A percentile compares a stretch with the other conserved stretches of the same genome.
These are phyloP conservation scores for Sardina pilchardus DNA, from an alignment of 2,113 vertebrate species.

Conservation along the genomic window DNA sequence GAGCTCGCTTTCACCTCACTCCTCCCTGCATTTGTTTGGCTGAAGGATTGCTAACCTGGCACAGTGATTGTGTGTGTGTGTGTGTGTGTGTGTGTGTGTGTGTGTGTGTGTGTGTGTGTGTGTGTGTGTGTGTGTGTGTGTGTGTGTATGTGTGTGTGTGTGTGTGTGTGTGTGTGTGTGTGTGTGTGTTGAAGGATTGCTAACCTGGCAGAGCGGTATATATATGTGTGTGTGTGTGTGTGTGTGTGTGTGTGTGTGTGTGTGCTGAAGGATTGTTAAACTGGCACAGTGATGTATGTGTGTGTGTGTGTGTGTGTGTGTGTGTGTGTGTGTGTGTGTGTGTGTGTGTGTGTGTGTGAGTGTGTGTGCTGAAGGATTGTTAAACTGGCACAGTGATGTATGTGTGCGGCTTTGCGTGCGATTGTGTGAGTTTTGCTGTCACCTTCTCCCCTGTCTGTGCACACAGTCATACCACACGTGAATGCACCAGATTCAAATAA, in stretches of 20 bases:
- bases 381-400: too few species aligned
- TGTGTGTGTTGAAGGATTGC: too few species aligned
- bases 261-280: not conserved
- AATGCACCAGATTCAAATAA: slow-evolving; percentile 23
- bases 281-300: not conserved
- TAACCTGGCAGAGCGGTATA: not conserved
- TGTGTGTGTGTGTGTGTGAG: not conserved
- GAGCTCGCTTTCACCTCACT: slow-evolving; percentile 24
- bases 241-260: not conserved
- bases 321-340: not conserved
- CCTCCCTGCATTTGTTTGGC: slow-evolving; percentile 39
- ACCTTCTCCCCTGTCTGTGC: not conserved
- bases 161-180: too few species aligned
- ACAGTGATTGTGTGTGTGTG: not conserved
- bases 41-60: slow-evolving; percentile 33
- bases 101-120: not conserved
- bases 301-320: slow-evolving; percentile 5
- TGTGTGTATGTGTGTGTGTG: slow-evolving; percentile 1
- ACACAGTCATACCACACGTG: slow-evolving; percentile 5
- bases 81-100: slow-evolving; percentile 4
- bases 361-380: too few species aligned
- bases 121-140: not conserved
- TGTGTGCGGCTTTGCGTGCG: not conserved
- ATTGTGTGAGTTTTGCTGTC: not conserved
- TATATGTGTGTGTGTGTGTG: not conserved